A percentile compares a stretch with the other conserved stretches of the same genome.
phyloP scores from a whole-genome alignment of 2,888 invertebrate genomes.

The Melinaea menophilus region DNA sequence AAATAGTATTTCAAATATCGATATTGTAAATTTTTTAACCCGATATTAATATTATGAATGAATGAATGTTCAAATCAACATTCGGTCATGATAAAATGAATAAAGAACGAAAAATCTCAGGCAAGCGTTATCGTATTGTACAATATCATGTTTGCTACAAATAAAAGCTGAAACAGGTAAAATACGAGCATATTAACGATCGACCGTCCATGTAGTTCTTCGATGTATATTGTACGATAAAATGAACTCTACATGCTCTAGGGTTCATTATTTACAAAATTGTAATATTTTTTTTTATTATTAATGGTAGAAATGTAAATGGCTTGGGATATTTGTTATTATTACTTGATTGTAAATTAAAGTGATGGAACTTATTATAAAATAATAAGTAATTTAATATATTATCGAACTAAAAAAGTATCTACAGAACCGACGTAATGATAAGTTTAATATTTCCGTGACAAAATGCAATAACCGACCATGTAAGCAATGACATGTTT shows the following conservation, averaged over 20 bases:
- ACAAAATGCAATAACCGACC: slow-evolving; percentile 24
- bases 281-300: no score
- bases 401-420: no score
- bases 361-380: slow-evolving; percentile 4
- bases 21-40: no score
- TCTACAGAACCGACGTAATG: slow-evolving; percentile 18
- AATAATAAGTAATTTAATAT: background rate
- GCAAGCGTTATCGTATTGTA: slow-evolving; percentile 27
- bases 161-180: slow-evolving; percentile 58
- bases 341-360: background rate
- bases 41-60: no score
- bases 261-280: slow-evolving; percentile 44
- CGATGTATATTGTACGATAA: slow-evolving; percentile 62
- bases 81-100: background rate
- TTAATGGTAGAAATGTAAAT: slow-evolving; percentile 8
- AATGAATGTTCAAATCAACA: no score
- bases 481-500: slow-evolving; percentile 14
- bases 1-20: no score
- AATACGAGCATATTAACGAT: slow-evolving; percentile 50
- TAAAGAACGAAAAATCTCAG: slow-evolving; percentile 30
- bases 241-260: slow-evolving; percentile 53
- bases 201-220: slow-evolving; percentile 45
- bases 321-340: background rate
- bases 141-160: slow-evolving; percentile 65
- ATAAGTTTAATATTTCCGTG: slow-evolving; percentile 18